Conservation (phyloP, 2,113 vertebrate genomes). For the Siniperca chuatsi region DNA sequence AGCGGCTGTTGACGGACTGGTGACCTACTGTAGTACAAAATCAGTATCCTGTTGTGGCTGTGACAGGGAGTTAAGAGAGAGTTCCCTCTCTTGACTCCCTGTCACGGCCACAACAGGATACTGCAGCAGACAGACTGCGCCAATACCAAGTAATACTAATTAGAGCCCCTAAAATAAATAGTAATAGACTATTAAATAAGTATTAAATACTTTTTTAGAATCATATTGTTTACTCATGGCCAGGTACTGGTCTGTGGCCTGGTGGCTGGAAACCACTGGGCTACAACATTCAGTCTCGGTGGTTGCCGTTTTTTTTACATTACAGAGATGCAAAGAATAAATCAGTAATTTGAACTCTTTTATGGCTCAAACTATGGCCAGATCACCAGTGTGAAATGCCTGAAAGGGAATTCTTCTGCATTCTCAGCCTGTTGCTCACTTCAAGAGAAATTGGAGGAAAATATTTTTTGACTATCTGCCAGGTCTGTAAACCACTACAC, state of each 20-base stretch:
- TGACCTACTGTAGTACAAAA: neutral
- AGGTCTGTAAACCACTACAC: slow-evolving; percentile 18
- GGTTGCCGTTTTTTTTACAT: neutral
- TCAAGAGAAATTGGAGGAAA: slow-evolving; percentile 26
- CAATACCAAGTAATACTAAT: neutral
- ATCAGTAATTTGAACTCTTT: neutral
- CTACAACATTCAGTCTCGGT: neutral
- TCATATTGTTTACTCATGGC: neutral
- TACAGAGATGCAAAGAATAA: neutral
- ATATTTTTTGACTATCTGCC: slow-evolving; percentile 22
- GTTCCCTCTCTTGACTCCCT: too few species aligned
- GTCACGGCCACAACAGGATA: too few species aligned
- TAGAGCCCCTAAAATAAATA: neutral
- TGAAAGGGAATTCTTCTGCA: neutral
- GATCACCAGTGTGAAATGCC: slow-evolving; percentile 3
- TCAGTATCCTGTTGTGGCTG: neutral
- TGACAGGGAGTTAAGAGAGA: neutral
- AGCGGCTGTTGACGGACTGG: neutral
- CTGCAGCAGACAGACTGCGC: neutral
- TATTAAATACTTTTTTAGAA: too few species aligned
- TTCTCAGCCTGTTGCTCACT: neutral
- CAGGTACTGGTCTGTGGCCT: neutral
- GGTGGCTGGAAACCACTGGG: neutral
- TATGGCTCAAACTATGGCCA: neutral
- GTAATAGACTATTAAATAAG: neutral